Evolutionary conservation across 2,888 invertebrate genomes (phyloP).

Genomic region (Tenthredo mesomela): DNA sequence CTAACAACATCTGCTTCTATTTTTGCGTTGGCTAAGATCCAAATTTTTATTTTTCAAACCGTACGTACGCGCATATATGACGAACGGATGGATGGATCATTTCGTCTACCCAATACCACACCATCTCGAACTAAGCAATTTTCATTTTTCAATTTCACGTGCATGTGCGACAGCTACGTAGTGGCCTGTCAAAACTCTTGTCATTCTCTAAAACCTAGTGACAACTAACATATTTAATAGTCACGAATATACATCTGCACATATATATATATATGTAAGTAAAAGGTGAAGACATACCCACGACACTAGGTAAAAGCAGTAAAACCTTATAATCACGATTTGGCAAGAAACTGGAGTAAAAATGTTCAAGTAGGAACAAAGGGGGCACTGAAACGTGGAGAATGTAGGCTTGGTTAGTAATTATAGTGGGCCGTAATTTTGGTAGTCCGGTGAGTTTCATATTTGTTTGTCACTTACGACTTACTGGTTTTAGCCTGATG

Average conservation of each 20-base stretch:
- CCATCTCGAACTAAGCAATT: slow-evolving; percentile 8
- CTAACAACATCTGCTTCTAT: slow-evolving; percentile 78
- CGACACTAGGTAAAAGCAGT: neutral
- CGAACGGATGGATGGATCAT: slow-evolving; percentile 69
- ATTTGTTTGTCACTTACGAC: slow-evolving; percentile 49
- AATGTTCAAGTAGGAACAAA: slow-evolving; percentile 7
- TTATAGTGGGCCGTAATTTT: slow-evolving; percentile 38
- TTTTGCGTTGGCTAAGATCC: slow-evolving; percentile 77
- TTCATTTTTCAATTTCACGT: slow-evolving; percentile 30
- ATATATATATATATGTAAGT: neutral
- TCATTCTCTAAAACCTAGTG: slow-evolving; percentile 22
- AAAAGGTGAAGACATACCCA: neutral
- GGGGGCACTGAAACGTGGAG: slow-evolving; percentile 10
- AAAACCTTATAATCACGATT: neutral
- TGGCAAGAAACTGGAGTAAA: neutral
- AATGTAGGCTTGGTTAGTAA: slow-evolving; percentile 21
- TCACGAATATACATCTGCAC: neutral
- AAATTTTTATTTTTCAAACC: slow-evolving; percentile 75
- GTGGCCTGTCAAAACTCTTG: slow-evolving; percentile 36
- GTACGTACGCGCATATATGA: slow-evolving; percentile 69
- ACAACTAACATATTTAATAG: slow-evolving; percentile 21
- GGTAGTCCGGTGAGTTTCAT: slow-evolving; percentile 5
- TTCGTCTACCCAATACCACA: slow-evolving; percentile 42
- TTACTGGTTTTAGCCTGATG: slow-evolving; percentile 57
- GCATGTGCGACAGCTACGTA: neutral